Evolutionary conservation across 2,888 invertebrate genomes (phyloP).

Genomic region (Netelia inedita): DNA sequence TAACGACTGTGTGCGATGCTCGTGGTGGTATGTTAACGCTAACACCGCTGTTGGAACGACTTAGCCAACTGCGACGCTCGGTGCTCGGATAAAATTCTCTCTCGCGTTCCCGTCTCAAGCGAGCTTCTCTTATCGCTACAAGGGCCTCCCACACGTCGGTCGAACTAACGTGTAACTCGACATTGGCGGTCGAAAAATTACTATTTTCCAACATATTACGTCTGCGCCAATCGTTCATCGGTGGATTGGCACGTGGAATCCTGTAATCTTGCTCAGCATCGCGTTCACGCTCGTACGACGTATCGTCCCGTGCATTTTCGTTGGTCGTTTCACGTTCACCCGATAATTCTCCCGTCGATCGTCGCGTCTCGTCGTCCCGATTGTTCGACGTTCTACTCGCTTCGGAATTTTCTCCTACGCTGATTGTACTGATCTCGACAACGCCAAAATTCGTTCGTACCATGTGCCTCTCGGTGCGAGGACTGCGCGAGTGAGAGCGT

Average conservation of each 20-base stretch:
- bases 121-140: slow-evolving; percentile 88
- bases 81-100: slow-evolving; percentile 77
- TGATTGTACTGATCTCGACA: slow-evolving; percentile 74
- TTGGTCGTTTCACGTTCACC: slow-evolving; percentile 62
- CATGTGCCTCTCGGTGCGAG: slow-evolving; percentile 72
- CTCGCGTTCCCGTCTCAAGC: slow-evolving; percentile 87
- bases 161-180: slow-evolving; percentile 84
- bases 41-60: slow-evolving; percentile 76
- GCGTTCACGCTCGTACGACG: slow-evolving; percentile 73
- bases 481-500: slow-evolving; percentile 72
- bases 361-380: slow-evolving; percentile 68
- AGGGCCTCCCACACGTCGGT: slow-evolving; percentile 90
- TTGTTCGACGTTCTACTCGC: slow-evolving; percentile 61
- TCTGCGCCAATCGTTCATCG: slow-evolving; percentile 75
- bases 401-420: slow-evolving; percentile 35
- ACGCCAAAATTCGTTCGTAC: slow-evolving; percentile 74
- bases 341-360: background rate
- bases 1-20: slow-evolving; percentile 82
- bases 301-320: slow-evolving; percentile 69
- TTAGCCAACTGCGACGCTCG: slow-evolving; percentile 74
- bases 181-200: slow-evolving; percentile 80
- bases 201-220: slow-evolving; percentile 77
- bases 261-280: slow-evolving; percentile 73
- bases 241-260: slow-evolving; percentile 72
- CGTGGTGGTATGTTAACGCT: slow-evolving; percentile 78